These are phyloP conservation scores for Eilema caniola DNA, from an alignment of 2,888 invertebrate genomes.

Conservation along the genomic window DNA sequence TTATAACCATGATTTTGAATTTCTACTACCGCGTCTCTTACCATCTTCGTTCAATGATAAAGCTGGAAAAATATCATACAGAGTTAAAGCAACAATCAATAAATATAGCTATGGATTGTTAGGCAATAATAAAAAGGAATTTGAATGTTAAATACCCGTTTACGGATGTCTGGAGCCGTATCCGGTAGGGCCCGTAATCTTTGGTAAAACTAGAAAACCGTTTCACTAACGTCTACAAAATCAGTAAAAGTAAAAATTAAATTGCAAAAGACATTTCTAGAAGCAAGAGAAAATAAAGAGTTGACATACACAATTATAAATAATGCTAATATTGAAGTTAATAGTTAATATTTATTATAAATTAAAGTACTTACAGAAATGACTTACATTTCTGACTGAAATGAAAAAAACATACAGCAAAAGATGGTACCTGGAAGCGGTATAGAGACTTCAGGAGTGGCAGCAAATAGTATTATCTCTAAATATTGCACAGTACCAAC, in stretches of 20 bases:
- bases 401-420: slow-evolving; percentile 7
- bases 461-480: slow-evolving; percentile 34
- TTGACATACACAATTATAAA: slow-evolving; percentile 36
- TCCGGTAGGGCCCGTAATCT: slow-evolving; percentile 26
- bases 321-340: slow-evolving; percentile 36
- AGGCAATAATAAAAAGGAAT: slow-evolving; percentile 21
- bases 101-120: slow-evolving; percentile 27
- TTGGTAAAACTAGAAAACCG: slow-evolving; percentile 42
- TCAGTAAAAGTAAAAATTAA: slow-evolving; percentile 36
- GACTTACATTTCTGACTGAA: slow-evolving; percentile 40
- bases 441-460: slow-evolving; percentile 26
- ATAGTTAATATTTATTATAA: slow-evolving; percentile 38
- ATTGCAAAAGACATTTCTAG: slow-evolving; percentile 29
- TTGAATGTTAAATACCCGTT: slow-evolving; percentile 39
- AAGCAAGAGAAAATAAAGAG: slow-evolving; percentile 19
- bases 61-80: slow-evolving; percentile 41
- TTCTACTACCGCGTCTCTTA: slow-evolving; percentile 45
- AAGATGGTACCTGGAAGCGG: slow-evolving; percentile 23
- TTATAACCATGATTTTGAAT: slow-evolving; percentile 35
- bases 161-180: slow-evolving; percentile 33
- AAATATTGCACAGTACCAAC: slow-evolving; percentile 32
- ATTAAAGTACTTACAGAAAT: slow-evolving; percentile 35
- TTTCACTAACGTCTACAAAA: slow-evolving; percentile 36
- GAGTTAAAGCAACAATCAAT: slow-evolving; percentile 39
- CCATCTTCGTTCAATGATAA: slow-evolving; percentile 48